Conservation (phyloP, 2,113 vertebrate genomes). For the Lepidiolamprologus cunningtoni region DNA sequence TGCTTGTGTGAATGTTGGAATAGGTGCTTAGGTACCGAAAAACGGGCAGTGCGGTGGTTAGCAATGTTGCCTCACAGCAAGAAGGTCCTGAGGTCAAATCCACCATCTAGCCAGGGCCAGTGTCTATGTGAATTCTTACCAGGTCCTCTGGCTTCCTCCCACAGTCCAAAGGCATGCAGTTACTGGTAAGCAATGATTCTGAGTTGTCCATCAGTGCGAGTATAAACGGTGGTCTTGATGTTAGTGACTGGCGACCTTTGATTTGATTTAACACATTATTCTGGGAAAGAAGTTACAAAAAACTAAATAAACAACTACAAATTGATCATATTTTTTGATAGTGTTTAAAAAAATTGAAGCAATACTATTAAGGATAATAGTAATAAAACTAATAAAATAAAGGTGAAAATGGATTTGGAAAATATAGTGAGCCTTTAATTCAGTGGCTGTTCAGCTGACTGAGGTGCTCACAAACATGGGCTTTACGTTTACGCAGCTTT, state of each 20-base stretch:
- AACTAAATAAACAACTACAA: background rate
- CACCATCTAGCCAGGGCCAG: background rate
- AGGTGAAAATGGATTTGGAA: background rate
- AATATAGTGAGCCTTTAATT: background rate
- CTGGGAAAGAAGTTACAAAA: background rate
- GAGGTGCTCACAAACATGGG: constrained; percentile 8
- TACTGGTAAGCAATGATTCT: background rate
- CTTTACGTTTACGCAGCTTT: constrained; percentile 25
- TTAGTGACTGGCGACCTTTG: background rate
- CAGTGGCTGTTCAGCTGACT: background rate
- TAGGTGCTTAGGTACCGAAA: background rate
- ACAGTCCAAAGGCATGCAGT: background rate
- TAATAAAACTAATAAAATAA: background rate
- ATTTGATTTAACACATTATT: background rate
- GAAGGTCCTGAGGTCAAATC: background rate
- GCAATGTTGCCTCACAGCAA: background rate
- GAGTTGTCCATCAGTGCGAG: background rate
- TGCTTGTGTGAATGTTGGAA: background rate
- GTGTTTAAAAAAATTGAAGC: background rate
- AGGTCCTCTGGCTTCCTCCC: background rate
- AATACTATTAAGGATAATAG: background rate
- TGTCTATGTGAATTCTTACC: background rate
- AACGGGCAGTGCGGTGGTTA: background rate
- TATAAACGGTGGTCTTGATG: background rate
- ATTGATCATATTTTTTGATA: background rate